Base-by-base conservation (phyloP, 2,113 vertebrate species). In the Oryzias curvinotus region DNA sequence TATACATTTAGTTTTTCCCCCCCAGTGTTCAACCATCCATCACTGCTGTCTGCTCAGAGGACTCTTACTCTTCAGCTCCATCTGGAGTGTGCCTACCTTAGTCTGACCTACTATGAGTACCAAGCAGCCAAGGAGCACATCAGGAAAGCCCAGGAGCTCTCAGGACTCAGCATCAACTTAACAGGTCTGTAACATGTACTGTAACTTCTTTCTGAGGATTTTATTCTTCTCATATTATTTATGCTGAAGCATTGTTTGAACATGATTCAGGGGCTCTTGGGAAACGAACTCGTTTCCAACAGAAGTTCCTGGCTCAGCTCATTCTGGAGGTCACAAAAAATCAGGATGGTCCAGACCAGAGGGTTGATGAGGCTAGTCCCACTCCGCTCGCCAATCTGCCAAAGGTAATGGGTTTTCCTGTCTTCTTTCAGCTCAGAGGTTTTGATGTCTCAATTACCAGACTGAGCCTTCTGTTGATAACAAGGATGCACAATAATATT, bases 201-300 rank as follows among this genome's bases (percentile, higher is more conserved):
- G 52, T 18, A 4, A 48, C 26, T 41, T 10, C 4, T 47, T 8
- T 46, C 23, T n/a, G 3, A 17, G 51, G 25, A n/a, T 7, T 51
- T 14, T 1, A 16, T 14, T 52, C 14, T n/a, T 50, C 16, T 52
- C 1, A 41, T 42, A 5, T 42, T 15, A 21, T 7, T 43, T 18
- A 56, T 36, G 54, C 43, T 23, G 21, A 68, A 54, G 18, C 6
- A 41, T 62, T 16, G 14, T 23, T 7, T 75, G 21, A 56, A 47
- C 5, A 47, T 80, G 57, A 64, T 85, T 7, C 68, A 99, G 97
- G 97, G 85, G 95, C 93, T 76, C 89, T 98, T 66, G 97, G 97
- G 7, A 99, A 98, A 88, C 92, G 96, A 71, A 99, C 97, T 12
- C 91, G 88, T 15, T 99, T 94, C 86, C 97, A 98, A 87, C 92